Evolutionary conservation across 2,888 invertebrate genomes (phyloP), one percentile per base, ranked within the genome.

Genomic region (Athripsodes cinereus): DNA sequence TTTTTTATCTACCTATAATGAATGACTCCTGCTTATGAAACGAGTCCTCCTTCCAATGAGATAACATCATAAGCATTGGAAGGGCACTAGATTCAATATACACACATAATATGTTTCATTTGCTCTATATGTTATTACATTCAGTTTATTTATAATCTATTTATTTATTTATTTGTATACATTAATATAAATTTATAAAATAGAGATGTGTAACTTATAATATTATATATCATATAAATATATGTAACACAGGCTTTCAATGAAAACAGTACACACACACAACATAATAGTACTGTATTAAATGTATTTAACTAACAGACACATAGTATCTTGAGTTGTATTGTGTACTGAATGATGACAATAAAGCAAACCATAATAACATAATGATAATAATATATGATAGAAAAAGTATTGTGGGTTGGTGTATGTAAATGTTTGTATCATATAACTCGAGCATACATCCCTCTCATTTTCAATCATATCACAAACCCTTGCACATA

Each of bases 171-270:
- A 61, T 63, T 59, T 63, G 62, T 63, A 63, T 63, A 63, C 62
- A 63, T 61, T 63, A 54, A 63, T 63, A 63, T 63, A 53, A 59
- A 59, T 62, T 63, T 63, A 63, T 61, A 63, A 63, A 63, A 63
- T 63, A 63, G 57, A 63, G 59, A 47, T 62, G 62, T 62, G 62
- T 60, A 58, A 56, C 62, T 60, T 40, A 40, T 40, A 40, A 40
- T 40, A 40, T 8, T n/a, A 40, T 40, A 3, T 40, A 40, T 40
- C 3, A 40, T 40, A 40, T 40, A 3, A 40, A 16, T 40, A 40
- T 13, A 40, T 26, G 26, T 40, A 40, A 40, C 40, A 40, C 40
- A 40, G 40, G 40, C 16, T n/a, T 40, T 40, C 13, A n/a, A 8
- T n/a, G 13, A n/a, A 40, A 40, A 40, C 5, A 31, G 6, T 8